Percentiles rank a stretch among this genome's conserved stretches.
Evolutionary conservation across 2,797 vertebrate species (phyloP).

Genomic region (Etheostoma perlongum): DNA sequence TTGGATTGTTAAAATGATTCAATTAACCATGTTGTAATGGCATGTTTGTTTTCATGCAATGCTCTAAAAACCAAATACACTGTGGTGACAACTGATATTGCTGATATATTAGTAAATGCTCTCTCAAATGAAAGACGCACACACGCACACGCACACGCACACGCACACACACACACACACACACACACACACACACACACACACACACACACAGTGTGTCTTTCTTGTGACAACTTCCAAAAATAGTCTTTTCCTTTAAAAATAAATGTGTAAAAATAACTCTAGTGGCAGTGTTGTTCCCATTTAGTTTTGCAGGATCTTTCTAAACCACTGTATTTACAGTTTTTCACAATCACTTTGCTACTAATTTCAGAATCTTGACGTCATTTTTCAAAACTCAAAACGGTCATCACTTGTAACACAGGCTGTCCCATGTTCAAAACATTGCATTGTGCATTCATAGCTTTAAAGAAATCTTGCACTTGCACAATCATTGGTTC

Average conservation of each 20-base stretch:
- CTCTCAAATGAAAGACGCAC: neutral
- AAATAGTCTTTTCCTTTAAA: slow-evolving; percentile 58
- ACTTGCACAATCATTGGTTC: too few relatives aligned
- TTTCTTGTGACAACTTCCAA: slow-evolving; percentile 43
- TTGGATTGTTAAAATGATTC: too few relatives aligned
- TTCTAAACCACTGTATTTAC: neutral
- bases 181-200: slow-evolving; percentile 19
- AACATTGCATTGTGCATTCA: too few relatives aligned
- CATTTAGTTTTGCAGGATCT: neutral
- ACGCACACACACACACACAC: slow-evolving; percentile 9
- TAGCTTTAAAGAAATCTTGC: too few relatives aligned
- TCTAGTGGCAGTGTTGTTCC: neutral
- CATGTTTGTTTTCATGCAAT: neutral
- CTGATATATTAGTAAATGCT: neutral
- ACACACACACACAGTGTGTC: neutral
- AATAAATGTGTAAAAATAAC: slow-evolving; percentile 46
- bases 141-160: neutral
- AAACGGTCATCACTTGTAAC: too few relatives aligned
- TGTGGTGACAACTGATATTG: neutral
- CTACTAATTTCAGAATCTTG: too few relatives aligned
- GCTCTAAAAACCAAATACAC: neutral
- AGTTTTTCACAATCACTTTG: too few relatives aligned
- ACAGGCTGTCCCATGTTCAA: too few relatives aligned
- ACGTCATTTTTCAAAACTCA: too few relatives aligned
- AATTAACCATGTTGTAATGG: too few relatives aligned